These are phyloP conservation scores for Chloroclysta siterata DNA, from an alignment of 2,888 invertebrate species.

Conservation along the genomic window DNA sequence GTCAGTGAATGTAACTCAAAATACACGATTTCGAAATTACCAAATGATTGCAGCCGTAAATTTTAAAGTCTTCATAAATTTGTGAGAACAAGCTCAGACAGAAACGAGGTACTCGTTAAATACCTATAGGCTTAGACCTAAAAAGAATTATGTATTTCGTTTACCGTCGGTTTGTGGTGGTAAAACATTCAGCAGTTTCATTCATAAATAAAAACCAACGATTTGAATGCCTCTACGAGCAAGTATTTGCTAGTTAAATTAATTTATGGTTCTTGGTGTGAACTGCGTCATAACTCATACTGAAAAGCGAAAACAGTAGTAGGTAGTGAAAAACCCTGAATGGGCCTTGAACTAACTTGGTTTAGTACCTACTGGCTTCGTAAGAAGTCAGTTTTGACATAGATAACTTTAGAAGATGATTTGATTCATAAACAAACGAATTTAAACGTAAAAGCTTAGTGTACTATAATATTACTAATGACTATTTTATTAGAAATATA, in stretches of 20 bases:
- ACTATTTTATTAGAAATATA: too few relatives aligned
- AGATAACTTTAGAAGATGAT: too few relatives aligned
- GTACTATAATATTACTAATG: too few relatives aligned
- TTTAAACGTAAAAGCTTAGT: too few relatives aligned
- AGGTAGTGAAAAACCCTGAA: conserved; percentile 20
- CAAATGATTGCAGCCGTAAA: too few relatives aligned
- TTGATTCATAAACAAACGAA: too few relatives aligned
- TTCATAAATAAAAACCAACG: conserved; percentile 11
- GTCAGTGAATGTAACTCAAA: too few relatives aligned
- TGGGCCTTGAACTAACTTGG: conserved; percentile 24
- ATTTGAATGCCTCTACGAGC: conserved; percentile 21
- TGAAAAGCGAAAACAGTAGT: conserved; percentile 23
- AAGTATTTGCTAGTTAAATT: conserved; percentile 26
- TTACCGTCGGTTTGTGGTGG: not conserved
- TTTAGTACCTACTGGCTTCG: conserved; percentile 2
- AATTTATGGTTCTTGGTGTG: conserved; percentile 25
- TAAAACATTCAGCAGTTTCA: conserved; percentile 9
- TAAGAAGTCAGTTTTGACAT: conserved; percentile 6
- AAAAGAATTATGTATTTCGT: not conserved
- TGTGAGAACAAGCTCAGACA: too few relatives aligned
- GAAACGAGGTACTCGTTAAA: too few relatives aligned
- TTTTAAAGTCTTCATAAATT: too few relatives aligned
- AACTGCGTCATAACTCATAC: conserved; percentile 26
- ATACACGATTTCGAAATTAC: too few relatives aligned
- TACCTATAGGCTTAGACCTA: not conserved